Evolutionary conservation across 1,140 invertebrate genomes (phyloP).

Genomic region (Drosophila littoralis): DNA sequence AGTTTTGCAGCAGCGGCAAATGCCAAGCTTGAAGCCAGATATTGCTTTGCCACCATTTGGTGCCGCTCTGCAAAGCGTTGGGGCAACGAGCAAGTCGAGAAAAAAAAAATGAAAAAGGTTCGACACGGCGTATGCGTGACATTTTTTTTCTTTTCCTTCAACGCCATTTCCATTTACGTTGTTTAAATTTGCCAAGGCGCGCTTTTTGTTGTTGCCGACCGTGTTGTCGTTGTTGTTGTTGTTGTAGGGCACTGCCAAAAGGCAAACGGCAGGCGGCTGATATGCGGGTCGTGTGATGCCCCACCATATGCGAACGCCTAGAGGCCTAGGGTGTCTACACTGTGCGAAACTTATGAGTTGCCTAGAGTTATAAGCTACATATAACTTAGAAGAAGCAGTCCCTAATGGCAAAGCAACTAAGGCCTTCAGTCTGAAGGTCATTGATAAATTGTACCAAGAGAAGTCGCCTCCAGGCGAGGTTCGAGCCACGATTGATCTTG

Average conservation of each 20-base stretch:
- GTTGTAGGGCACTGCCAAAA: conserved; percentile 60
- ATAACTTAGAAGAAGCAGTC: too few relatives aligned
- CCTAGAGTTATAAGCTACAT: too few relatives aligned
- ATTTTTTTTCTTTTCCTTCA: conserved; percentile 47
- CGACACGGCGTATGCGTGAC: conserved; percentile 61
- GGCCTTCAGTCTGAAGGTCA: too few relatives aligned
- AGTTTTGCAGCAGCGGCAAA: conserved; percentile 39
- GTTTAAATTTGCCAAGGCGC: conserved; percentile 72
- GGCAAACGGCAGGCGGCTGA: conserved; percentile 73
- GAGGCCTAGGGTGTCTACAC: conserved; percentile 45
- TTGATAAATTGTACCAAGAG: too few relatives aligned
- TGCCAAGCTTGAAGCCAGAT: conserved; percentile 8
- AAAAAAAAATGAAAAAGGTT: conserved; percentile 66
- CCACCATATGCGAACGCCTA: conserved; percentile 61
- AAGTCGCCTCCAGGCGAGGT: too few relatives aligned
- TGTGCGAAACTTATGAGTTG: conserved; percentile 33
- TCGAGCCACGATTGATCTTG: too few relatives aligned
- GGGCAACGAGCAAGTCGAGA: conserved; percentile 25
- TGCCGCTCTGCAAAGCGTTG: conserved; percentile 3
- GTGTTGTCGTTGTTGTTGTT: conserved; percentile 20
- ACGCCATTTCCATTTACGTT: conserved; percentile 76
- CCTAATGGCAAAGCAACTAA: too few relatives aligned
- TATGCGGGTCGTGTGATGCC: conserved; percentile 75
- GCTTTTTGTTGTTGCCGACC: conserved; percentile 24
- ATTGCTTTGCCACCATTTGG: conserved; percentile 18